These are phyloP conservation scores for Agrilus cyanescens DNA, from an alignment of 2,888 invertebrate genomes.

Conservation along the genomic window DNA sequence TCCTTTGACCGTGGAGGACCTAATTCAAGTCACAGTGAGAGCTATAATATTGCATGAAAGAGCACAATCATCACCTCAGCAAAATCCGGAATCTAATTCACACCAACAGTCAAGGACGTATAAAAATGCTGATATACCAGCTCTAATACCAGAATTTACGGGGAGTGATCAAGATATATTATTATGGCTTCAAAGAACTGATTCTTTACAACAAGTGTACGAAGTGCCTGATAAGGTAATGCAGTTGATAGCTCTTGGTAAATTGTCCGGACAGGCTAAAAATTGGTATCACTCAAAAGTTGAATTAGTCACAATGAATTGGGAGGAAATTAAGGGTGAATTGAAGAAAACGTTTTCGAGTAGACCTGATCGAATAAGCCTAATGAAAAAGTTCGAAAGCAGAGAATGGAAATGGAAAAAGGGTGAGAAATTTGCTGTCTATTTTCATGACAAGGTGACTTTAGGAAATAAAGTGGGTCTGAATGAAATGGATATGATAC, in stretches of 20 bases:
- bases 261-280: background rate
- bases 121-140: background rate
- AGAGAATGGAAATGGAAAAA: background rate
- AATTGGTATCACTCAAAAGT: slow-evolving; percentile 1
- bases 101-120: background rate
- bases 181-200: background rate
- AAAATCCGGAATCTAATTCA: background rate
- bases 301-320: background rate
- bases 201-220: background rate
- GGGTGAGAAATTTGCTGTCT: background rate
- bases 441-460: slow-evolving; percentile 1
- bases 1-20: background rate
- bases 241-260: background rate
- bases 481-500: background rate
- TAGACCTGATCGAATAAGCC: background rate
- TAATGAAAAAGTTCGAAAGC: slow-evolving; percentile 1
- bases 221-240: background rate
- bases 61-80: too few species aligned
- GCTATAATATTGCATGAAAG: too few species aligned
- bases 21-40: background rate
- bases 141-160: background rate
- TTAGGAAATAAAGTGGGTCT: slow-evolving; percentile 1
- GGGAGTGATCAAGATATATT: background rate
- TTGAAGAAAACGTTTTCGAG: background rate
- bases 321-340: background rate